These are phyloP conservation scores for Spialia ferax DNA, from an alignment of 2,888 invertebrate genomes.

Conservation along the genomic window DNA sequence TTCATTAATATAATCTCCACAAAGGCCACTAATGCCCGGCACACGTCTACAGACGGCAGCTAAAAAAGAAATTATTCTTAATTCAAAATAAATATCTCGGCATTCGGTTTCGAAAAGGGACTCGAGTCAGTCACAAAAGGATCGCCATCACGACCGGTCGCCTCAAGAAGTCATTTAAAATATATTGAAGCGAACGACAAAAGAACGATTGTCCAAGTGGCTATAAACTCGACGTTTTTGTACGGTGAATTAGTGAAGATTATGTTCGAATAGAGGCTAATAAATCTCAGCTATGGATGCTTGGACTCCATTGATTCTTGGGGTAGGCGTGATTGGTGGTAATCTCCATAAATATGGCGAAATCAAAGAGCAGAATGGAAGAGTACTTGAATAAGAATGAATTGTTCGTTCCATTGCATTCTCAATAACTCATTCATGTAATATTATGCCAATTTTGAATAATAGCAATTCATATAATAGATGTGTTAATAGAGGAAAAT, in stretches of 20 bases:
- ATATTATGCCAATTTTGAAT: conserved; percentile 25
- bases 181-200: conserved; percentile 81
- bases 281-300: conserved; percentile 73
- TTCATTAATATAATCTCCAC: conserved; percentile 78
- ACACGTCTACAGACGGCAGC: conserved; percentile 80
- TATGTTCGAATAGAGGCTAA: conserved; percentile 79
- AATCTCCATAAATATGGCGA: conserved; percentile 79
- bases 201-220: conserved; percentile 75
- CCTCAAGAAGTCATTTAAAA: conserved; percentile 80
- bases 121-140: conserved; percentile 76
- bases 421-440: conserved; percentile 29
- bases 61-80: conserved; percentile 83
- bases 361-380: conserved; percentile 35
- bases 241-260: conserved; percentile 83
- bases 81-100: conserved; percentile 72
- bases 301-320: conserved; percentile 76
- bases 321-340: conserved; percentile 75
- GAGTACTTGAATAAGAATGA: conserved; percentile 28
- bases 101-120: conserved; percentile 70
- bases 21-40: conserved; percentile 82
- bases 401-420: conserved; percentile 28
- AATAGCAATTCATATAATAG: conserved; percentile 6
- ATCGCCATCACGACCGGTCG: conserved; percentile 67
- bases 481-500: too few species aligned
- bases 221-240: conserved; percentile 78